Conservation (phyloP, 2,797 vertebrate genomes). For the Myotis myotis region DNA sequence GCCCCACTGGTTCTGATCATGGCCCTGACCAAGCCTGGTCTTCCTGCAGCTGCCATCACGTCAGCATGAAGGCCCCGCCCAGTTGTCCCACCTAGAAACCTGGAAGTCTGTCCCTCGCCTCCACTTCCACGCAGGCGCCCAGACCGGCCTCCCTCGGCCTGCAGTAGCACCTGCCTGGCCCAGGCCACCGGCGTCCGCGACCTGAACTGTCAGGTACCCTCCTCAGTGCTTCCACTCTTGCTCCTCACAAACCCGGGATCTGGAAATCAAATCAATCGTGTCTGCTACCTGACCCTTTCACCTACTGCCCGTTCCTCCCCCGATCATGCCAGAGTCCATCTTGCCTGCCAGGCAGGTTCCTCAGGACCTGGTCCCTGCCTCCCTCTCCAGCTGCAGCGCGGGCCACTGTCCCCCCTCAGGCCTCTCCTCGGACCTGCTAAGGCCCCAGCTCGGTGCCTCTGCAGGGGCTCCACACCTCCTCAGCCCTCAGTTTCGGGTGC, state of each 20-base stretch:
- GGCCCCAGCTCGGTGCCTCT: background rate
- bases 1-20: background rate
- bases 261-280: background rate
- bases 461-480: background rate
- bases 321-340: background rate
- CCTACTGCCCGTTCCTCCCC: background rate
- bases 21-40: background rate
- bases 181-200: background rate
- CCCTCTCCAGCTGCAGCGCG: background rate
- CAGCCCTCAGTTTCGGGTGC: background rate
- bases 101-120: background rate
- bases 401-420: no score
- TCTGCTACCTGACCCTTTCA: background rate
- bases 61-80: background rate
- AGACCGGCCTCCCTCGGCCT: background rate
- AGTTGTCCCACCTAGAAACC: background rate
- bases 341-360: background rate
- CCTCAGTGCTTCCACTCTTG: background rate
- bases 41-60: background rate
- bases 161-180: no score
- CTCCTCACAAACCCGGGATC: background rate
- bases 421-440: background rate
- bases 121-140: background rate
- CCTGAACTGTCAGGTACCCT: background rate
- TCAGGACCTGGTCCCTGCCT: background rate